Base-by-base conservation (phyloP, 2,113 vertebrate species). In the Cnemophilus loriae region DNA sequence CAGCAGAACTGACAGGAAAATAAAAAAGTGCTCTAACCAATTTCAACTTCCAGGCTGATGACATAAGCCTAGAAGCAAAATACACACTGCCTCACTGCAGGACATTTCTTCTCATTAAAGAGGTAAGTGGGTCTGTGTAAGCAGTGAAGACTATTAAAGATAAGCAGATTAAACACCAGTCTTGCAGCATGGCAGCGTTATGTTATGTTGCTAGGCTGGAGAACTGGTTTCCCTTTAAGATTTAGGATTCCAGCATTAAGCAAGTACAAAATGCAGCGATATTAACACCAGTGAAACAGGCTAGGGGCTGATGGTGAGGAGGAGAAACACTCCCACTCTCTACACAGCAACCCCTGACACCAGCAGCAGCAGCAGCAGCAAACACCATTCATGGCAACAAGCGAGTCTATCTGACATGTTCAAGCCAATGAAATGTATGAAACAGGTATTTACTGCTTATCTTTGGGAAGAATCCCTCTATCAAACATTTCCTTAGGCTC, bases 41-140 rank as follows among this genome's bases (percentile, higher is more conserved):
- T 96, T 95, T 87, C 77, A 96, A 90, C 89, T 94, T 92, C 56
- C n/a, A 87, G 49, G 47, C 80, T 91, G 96, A 95, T 89, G 95
- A 87, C 95, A 96, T 95, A 93, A 96, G 90, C 93, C 95, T 79
- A 41, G 95, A 84, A 95, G 91, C 84, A 95, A 95, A 97, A 95
- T 53, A 46, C 90, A 95, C 4, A 42, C 88, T 95, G 94, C 83
- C 74, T 96, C 96, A 37, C 96, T 78, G 95, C 80, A 71, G 94
- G 95, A 94, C 82, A 89, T 87, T 95, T 90, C 91, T 94, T 87
- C 96, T 97, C 95, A 96, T 97, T 95, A 96, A 93, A 97, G 91
- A 95, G 95, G 93, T 87, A 97, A 95, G 90, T 91, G 96, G 93
- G 93, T 88, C 94, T 95, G 90, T 78, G 92, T 75, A 95, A 93